Conservation (phyloP, 1,140 invertebrate species). For the Drosophila nasuta region DNA sequence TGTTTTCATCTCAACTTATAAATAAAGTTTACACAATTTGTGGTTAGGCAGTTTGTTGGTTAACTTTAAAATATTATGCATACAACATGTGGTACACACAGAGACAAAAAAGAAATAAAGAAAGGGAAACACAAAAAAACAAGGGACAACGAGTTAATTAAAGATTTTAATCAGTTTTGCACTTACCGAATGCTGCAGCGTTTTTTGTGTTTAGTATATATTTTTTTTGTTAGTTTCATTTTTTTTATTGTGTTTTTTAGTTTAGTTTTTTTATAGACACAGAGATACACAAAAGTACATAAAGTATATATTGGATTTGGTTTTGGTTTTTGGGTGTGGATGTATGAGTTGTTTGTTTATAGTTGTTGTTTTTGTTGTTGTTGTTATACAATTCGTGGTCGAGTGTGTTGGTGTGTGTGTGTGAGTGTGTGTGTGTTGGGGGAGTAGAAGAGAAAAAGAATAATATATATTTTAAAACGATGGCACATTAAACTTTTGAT, state of each 20-base stretch:
- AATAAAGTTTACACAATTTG: not conserved
- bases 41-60: not conserved
- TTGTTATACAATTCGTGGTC: constrained; percentile 7
- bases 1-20: no score
- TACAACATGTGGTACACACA: constrained; percentile 11
- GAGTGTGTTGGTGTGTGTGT: constrained; percentile 1
- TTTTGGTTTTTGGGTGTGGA: constrained; percentile 19
- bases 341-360: constrained; percentile 45
- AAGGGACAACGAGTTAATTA: constrained; percentile 32
- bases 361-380: constrained; percentile 29
- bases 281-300: constrained; percentile 65
- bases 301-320: constrained; percentile 48
- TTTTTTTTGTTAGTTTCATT: constrained; percentile 21
- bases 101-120: not conserved
- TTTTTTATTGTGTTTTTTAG: constrained; percentile 8
- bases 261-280: constrained; percentile 38
- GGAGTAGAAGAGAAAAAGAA: constrained; percentile 78
- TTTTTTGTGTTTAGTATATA: not conserved
- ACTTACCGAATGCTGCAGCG: constrained; percentile 55
- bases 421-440: constrained; percentile 36
- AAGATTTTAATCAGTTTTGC: constrained; percentile 23
- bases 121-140: not conserved
- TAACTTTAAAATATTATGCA: constrained; percentile 11
- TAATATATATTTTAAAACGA: constrained; percentile 72
- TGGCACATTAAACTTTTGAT: constrained; percentile 58